These are phyloP conservation scores for Oncorhynchus tshawytscha DNA, from an alignment of 2,113 vertebrate species.

Conservation along the genomic window DNA sequence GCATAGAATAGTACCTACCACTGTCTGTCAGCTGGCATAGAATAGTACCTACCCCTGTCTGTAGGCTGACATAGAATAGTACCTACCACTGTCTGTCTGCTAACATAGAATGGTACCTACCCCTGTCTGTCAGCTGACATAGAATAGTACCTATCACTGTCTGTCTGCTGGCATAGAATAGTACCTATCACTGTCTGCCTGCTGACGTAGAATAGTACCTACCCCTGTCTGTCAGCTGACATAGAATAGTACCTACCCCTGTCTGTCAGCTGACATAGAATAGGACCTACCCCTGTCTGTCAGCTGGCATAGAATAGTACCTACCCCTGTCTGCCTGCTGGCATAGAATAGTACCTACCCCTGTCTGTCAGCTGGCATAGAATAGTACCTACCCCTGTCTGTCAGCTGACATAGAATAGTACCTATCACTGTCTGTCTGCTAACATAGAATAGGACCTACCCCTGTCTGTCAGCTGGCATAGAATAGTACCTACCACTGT, in stretches of 20 bases:
- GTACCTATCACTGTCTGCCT: not conserved
- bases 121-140: not conserved
- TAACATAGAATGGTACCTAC: not conserved
- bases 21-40: slow-evolving; percentile 10
- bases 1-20: not conserved
- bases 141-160: not conserved
- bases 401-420: not conserved
- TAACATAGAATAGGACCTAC: not conserved
- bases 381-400: not conserved
- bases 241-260: not conserved
- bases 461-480: not conserved
- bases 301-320: slow-evolving; percentile 4
- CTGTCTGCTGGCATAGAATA: slow-evolving; percentile 3
- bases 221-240: not conserved
- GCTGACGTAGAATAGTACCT: not conserved
- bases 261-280: not conserved
- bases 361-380: slow-evolving; percentile 11
- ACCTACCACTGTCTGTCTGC: not conserved
- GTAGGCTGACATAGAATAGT: not conserved
- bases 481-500: not conserved
- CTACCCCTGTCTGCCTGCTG: not conserved
- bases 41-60: not conserved
- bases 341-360: not conserved
- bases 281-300: not conserved
- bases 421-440: not conserved